Evolutionary conservation across 2,888 invertebrate genomes (phyloP).

Genomic region (Brassicogethes aeneus): DNA sequence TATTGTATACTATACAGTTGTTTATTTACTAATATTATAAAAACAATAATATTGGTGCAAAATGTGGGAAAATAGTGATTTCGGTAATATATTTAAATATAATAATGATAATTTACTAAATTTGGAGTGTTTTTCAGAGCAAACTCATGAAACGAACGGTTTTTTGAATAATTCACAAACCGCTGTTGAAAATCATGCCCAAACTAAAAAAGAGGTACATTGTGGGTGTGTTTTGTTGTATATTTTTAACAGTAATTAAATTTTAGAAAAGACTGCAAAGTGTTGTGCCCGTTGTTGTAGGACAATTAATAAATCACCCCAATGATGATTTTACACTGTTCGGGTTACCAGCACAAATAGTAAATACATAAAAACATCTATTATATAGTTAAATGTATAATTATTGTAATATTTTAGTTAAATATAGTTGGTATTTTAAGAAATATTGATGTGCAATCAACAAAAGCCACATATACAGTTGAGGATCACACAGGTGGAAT

Average conservation of each 20-base stretch:
- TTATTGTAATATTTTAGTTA: not conserved
- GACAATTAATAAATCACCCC: constrained; percentile 43
- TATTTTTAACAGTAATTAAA: no score
- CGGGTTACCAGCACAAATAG: constrained; percentile 44
- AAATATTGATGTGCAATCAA: constrained; percentile 50
- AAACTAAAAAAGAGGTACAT: constrained; percentile 13
- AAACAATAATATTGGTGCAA: no score
- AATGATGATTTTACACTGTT: constrained; percentile 46
- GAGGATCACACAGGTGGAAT: constrained; percentile 56
- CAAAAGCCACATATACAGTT: constrained; percentile 53
- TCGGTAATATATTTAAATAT: no score
- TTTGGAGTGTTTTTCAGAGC: no score
- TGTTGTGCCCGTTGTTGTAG: constrained; percentile 45
- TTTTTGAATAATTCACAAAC: constrained; percentile 19
- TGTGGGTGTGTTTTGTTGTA: no score
- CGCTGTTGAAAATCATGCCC: constrained; percentile 16
- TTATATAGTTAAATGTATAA: no score
- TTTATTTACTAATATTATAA: no score
- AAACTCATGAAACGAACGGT: no score
- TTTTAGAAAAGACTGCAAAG: constrained; percentile 36
- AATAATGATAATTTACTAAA: no score
- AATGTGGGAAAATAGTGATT: not conserved
- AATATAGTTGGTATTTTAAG: constrained; percentile 19
- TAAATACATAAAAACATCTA: no score
- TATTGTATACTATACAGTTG: no score